Evolutionary conservation across 1,140 invertebrate genomes (phyloP).

Genomic region (Pseudomyrmex dendroicus): DNA sequence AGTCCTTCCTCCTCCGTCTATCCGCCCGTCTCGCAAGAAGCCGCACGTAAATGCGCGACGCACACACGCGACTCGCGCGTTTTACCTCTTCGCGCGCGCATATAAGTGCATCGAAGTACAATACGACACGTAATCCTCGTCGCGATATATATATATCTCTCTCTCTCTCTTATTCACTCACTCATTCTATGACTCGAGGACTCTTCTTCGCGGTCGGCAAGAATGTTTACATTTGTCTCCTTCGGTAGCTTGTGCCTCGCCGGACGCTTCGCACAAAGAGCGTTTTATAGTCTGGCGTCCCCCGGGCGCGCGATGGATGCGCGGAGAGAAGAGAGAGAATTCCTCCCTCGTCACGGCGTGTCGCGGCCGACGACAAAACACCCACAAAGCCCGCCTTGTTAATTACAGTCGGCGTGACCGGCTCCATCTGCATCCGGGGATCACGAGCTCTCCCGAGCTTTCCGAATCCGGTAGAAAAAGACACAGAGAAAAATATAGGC

Average conservation of each 20-base stretch:
- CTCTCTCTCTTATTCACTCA: neutral
- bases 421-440: conserved; percentile 72
- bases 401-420: conserved; percentile 78
- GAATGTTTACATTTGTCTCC: conserved; percentile 84
- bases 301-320: conserved; percentile 58
- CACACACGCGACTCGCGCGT: conserved; percentile 9
- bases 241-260: conserved; percentile 53
- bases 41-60: conserved; percentile 2
- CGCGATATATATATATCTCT: conserved; percentile 48
- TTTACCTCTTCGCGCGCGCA: neutral
- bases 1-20: conserved; percentile 4
- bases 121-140: conserved; percentile 63
- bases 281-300: conserved; percentile 83
- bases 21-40: neutral
- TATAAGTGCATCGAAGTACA: conserved; percentile 41
- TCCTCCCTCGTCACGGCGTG: conserved; percentile 80
- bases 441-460: conserved; percentile 40
- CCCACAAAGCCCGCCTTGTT: conserved; percentile 83
- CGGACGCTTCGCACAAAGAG: conserved; percentile 79
- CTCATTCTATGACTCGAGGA: conserved; percentile 63
- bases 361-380: conserved; percentile 82
- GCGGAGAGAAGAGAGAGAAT: conserved; percentile 69
- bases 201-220: conserved; percentile 72
- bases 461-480: conserved; percentile 57
- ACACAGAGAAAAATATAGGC: neutral